A percentile compares a stretch with the other conserved stretches of the same genome.
Conservation (phyloP, 1,140 invertebrate species). For the Dreissena polymorpha region DNA sequence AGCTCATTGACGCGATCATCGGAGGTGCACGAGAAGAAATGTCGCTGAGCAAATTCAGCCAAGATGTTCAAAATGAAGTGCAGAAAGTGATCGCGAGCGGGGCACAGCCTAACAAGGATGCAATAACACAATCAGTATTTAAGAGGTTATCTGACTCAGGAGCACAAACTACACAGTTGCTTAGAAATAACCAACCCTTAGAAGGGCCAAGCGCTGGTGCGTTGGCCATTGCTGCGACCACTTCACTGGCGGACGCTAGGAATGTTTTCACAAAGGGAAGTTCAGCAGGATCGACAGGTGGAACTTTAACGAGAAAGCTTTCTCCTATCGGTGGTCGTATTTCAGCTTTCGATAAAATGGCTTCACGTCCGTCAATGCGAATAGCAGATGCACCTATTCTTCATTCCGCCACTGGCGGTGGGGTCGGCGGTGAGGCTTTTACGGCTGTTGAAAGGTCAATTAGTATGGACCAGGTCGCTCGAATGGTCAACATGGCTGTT, state of each 20-base stretch:
- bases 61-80: constrained; percentile 10
- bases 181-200: constrained; percentile 9
- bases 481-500: constrained; percentile 24
- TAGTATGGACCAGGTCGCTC: constrained; percentile 14
- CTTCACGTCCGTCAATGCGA: not conserved
- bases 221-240: not conserved
- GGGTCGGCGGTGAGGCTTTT: not conserved
- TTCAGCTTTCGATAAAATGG: not conserved
- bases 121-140: constrained; percentile 15
- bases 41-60: not conserved
- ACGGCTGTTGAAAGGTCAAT: constrained; percentile 6
- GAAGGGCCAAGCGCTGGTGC: not conserved
- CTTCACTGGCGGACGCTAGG: constrained; percentile 6
- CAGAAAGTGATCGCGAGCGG: not conserved
- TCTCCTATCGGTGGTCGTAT: not conserved
- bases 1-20: constrained; percentile 12
- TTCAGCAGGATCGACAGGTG: not conserved
- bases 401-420: not conserved
- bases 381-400: not conserved
- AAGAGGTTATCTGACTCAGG: constrained; percentile 21
- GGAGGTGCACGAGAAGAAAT: constrained; percentile 19
- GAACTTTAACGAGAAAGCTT: not conserved
- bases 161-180: constrained; percentile 10
- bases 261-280: constrained; percentile 1
- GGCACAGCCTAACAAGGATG: not conserved